Evolutionary conservation across 2,113 vertebrate species (phyloP).

Genomic region (Brevimyrus niger): DNA sequence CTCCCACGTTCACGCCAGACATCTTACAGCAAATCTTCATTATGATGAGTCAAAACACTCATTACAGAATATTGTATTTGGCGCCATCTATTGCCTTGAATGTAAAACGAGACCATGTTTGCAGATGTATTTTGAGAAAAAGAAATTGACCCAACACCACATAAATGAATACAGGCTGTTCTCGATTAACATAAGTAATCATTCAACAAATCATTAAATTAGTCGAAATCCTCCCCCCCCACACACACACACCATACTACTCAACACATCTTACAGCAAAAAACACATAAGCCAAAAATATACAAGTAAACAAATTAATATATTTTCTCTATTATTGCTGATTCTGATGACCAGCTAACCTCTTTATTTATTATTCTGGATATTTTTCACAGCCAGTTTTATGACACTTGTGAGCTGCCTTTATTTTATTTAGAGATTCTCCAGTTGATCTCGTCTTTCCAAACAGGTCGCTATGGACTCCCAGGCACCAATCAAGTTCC

Average conservation of each 20-base stretch:
- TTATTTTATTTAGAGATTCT: neutral
- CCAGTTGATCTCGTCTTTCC: constrained; percentile 8
- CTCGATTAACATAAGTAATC: neutral
- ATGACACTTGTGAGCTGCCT: neutral
- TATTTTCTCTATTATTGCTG: neutral
- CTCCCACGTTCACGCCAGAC: neutral
- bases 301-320: neutral
- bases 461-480: constrained; percentile 68
- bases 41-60: neutral
- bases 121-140: neutral
- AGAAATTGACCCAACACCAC: neutral
- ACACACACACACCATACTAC: too few relatives aligned
- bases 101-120: neutral
- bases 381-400: neutral
- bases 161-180: neutral
- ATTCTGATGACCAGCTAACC: neutral
- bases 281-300: neutral
- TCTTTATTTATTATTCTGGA: neutral
- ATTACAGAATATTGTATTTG: neutral
- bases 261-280: neutral
- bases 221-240: neutral
- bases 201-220: neutral
- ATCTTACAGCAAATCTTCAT: neutral
- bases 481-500: constrained; percentile 56
- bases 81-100: neutral